phyloP scores from a whole-genome alignment of 2,113 vertebrate genomes.

The Furnarius figulus region DNA sequence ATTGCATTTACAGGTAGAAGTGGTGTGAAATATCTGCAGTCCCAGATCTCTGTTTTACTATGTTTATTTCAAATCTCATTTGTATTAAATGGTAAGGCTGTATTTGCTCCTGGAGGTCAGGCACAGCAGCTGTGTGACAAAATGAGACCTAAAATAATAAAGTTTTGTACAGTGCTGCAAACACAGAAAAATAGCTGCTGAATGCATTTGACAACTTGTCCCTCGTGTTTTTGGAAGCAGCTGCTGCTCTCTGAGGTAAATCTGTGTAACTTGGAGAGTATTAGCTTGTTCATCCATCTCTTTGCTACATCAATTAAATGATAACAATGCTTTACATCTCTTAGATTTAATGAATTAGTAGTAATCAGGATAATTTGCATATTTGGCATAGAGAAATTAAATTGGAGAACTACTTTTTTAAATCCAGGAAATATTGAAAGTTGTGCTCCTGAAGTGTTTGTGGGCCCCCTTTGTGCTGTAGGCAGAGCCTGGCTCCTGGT shows the following conservation, averaged over 20 bases:
- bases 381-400: neutral
- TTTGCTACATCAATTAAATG: neutral
- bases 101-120: neutral
- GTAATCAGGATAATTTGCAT: neutral
- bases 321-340: neutral
- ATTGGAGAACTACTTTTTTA: no score
- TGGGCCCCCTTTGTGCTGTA: neutral
- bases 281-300: neutral
- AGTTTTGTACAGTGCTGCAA: neutral
- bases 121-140: neutral
- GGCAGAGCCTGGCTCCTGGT: neutral
- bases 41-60: rapidly evolving
- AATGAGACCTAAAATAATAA: neutral
- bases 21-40: neutral
- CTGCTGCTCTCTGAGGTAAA: neutral
- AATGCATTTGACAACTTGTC: neutral
- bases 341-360: neutral
- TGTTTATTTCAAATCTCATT: rapidly evolving
- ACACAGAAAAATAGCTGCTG: neutral
- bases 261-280: neutral
- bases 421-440: neutral
- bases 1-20: neutral
- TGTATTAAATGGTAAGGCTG: neutral
- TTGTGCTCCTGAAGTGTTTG: neutral
- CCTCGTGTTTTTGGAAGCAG: neutral